Base-by-base conservation (phyloP, 2,888 invertebrate genomes). In the Adelphocoris suturalis region DNA sequence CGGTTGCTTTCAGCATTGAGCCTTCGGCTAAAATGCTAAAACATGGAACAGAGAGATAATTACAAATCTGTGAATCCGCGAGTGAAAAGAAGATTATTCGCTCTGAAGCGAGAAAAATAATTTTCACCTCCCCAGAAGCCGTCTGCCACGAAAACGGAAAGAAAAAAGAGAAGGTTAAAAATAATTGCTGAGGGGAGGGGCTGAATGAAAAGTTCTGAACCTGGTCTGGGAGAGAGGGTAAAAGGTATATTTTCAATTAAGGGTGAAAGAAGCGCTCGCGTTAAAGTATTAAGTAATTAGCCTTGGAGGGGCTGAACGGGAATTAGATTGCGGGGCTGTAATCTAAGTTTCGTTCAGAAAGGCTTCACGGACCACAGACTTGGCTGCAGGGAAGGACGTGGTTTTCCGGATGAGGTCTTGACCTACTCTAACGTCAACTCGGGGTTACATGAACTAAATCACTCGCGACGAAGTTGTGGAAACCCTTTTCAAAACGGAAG, bases 181-280 rank as follows among this genome's bases (percentile, higher is more conserved):
- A 61, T 61, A 61, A 61, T 61, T 61, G 61, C 61, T 19, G 61
- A n/a, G 19, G 28, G 27, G 37, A 46, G 46, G 7, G 78, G 37
- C 78, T 78, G n/a, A 78, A 78, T 78, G 78, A 78, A 78, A 78
- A 46, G 78, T 78, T 78, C 46, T 78, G 37, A 78, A 28, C 46
- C 28, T 5, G 37, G 13, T 28, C 14, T 28, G 28, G n/a, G 78
- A n/a, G 27, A 23, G 14, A 28, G 28, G n/a, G 28, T 14, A 11
- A 78, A n/a, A 78, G 78, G 78, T 78, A n/a, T 78, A 46, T 78
- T 46, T 46, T 78, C 37, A 78, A 78, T 78, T 78, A 78, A 28
- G 28, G 37, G 16, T 46, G 28, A 78, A 78, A 78, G 46, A 28
- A 28, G 16, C 28, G 46, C 16, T 46, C 28, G 78, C 28, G 78